A percentile compares a stretch with the other conserved stretches of the same genome.
phyloP scores from a whole-genome alignment of 2,113 vertebrate genomes.

The Phalacrocorax brasilianus region DNA sequence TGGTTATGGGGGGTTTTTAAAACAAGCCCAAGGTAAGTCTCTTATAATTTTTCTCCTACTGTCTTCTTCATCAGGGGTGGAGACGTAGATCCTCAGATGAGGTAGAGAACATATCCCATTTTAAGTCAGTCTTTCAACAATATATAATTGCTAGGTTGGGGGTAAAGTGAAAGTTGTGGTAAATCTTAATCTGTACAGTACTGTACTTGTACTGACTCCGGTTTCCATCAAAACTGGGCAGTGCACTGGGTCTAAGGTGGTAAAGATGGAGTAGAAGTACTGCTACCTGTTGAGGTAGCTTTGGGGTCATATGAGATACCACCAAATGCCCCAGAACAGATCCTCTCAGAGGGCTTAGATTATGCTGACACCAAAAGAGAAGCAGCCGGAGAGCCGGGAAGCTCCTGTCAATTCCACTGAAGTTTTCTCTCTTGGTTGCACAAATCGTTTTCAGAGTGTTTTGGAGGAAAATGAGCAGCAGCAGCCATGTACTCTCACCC shows the following conservation, averaged over 20 bases:
- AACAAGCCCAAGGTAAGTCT: neutral
- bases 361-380: neutral
- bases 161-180: neutral
- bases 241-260: neutral
- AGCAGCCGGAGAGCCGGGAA: neutral
- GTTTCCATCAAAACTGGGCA: neutral
- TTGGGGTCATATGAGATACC: neutral
- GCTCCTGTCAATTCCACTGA: neutral
- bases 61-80: neutral
- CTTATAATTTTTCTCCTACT: neutral
- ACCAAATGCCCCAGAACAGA: neutral
- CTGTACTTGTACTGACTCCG: neutral
- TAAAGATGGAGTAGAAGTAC: neutral
- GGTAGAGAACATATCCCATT: neutral
- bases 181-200: neutral
- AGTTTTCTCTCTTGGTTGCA: neutral
- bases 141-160: neutral
- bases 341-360: neutral
- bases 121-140: neutral
- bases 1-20: neutral
- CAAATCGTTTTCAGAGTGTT: neutral
- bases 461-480: neutral
- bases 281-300: neutral
- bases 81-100: neutral
- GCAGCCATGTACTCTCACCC: neutral